Evolutionary conservation across 2,113 vertebrate species (phyloP).

Genomic region (Oriolus oriolus): DNA sequence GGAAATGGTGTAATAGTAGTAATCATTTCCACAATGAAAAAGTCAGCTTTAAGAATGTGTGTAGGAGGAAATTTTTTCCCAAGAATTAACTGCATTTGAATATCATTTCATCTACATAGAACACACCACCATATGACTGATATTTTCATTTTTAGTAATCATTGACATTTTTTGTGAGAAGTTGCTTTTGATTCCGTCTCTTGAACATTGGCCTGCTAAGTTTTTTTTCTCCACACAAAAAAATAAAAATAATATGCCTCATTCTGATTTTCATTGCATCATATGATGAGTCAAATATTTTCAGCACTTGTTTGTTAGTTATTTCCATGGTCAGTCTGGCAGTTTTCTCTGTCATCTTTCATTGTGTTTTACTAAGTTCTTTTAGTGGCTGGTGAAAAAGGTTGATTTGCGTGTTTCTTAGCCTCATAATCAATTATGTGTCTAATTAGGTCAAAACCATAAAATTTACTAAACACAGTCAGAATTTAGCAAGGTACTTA

Average conservation of each 20-base stretch:
- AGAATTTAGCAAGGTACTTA: neutral
- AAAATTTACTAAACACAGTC: neutral
- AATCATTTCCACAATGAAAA: constrained; percentile 44
- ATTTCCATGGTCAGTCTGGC: neutral
- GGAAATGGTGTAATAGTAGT: neutral
- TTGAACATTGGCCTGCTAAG: neutral
- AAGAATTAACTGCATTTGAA: constrained; percentile 33
- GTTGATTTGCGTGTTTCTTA: neutral
- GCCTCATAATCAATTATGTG: neutral
- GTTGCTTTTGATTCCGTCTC: neutral
- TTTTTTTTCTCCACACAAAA: neutral
- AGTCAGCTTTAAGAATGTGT: constrained; percentile 9
- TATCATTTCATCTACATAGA: constrained; percentile 10
- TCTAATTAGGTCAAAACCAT: neutral
- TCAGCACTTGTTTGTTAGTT: neutral
- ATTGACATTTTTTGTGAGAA: neutral
- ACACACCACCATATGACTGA: neutral
- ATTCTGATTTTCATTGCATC: neutral
- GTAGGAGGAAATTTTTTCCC: constrained; percentile 48
- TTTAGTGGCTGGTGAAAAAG: neutral
- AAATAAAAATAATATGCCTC: neutral
- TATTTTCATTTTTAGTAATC: constrained; percentile 31
- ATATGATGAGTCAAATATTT: neutral
- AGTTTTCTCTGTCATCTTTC: neutral
- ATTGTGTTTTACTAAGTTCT: neutral